A percentile compares a stretch with the other conserved stretches of the same genome.
Evolutionary conservation across 2,797 vertebrate species (phyloP).

Genomic region (Nyctalus aviator): DNA sequence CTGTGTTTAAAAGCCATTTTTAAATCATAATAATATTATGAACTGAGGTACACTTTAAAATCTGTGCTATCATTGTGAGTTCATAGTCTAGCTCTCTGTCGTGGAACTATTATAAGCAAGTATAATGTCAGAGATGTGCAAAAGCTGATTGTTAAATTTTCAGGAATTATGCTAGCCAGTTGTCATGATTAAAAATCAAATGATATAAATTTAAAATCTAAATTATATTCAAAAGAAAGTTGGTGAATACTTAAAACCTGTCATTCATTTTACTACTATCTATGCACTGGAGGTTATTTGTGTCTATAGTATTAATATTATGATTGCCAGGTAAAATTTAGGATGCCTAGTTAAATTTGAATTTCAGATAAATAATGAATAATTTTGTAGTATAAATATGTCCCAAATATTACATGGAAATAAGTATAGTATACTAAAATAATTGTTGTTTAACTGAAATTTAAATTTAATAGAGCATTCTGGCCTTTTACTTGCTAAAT

Average conservation of each 20-base stretch:
- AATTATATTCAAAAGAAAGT: constrained; percentile 19
- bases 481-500: constrained; percentile 3
- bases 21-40: background rate
- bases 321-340: constrained; percentile 18
- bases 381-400: background rate
- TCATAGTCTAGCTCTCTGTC: background rate
- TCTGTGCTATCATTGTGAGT: background rate
- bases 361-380: constrained; percentile 39
- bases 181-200: constrained; percentile 53
- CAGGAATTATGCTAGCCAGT: background rate
- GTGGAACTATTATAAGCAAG: background rate
- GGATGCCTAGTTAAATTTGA: constrained; percentile 2
- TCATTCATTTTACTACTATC: background rate
- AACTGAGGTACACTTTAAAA: background rate
- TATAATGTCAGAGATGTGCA: background rate
- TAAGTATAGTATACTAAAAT: background rate
- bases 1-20: background rate
- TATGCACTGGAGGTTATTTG: background rate
- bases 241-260: background rate
- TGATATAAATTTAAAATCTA: constrained; percentile 31
- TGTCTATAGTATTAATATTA: background rate
- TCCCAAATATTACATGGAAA: background rate
- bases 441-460: constrained; percentile 11
- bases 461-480: background rate
- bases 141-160: background rate